These are phyloP conservation scores for Phyllotreta striolata DNA, from an alignment of 2,888 invertebrate species.

Conservation along the genomic window DNA sequence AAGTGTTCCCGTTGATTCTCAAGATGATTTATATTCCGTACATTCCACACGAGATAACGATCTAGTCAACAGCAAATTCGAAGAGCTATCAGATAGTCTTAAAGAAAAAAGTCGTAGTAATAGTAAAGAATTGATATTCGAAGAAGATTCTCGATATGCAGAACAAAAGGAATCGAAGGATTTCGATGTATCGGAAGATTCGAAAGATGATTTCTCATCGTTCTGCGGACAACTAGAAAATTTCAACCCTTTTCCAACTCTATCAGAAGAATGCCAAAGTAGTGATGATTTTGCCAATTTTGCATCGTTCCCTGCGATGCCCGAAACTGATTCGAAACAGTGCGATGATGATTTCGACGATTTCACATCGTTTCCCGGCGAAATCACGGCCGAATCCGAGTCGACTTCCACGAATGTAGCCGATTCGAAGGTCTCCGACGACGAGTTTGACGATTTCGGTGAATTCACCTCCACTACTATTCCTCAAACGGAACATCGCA, in stretches of 20 bases:
- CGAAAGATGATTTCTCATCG: constrained; percentile 35
- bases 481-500: constrained; percentile 13
- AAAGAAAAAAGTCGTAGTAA: neutral
- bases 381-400: constrained; percentile 3
- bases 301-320: constrained; percentile 36
- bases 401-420: neutral
- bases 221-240: too few species aligned
- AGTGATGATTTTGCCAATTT: constrained; percentile 54
- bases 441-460: constrained; percentile 62
- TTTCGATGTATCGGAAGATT: constrained; percentile 36
- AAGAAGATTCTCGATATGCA: constrained; percentile 1
- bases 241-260: neutral
- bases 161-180: neutral
- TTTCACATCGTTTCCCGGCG: constrained; percentile 27
- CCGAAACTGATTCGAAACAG: constrained; percentile 39
- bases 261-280: constrained; percentile 23
- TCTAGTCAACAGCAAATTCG: constrained; percentile 17
- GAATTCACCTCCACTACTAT: constrained; percentile 58
- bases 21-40: neutral
- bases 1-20: neutral
- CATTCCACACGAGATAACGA: constrained; percentile 23
- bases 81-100: neutral
- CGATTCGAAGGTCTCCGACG: constrained; percentile 22
- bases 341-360: constrained; percentile 61
- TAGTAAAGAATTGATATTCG: neutral